Base-by-base conservation (phyloP, 1,140 invertebrate species). In the Tribolium castaneum region DNA sequence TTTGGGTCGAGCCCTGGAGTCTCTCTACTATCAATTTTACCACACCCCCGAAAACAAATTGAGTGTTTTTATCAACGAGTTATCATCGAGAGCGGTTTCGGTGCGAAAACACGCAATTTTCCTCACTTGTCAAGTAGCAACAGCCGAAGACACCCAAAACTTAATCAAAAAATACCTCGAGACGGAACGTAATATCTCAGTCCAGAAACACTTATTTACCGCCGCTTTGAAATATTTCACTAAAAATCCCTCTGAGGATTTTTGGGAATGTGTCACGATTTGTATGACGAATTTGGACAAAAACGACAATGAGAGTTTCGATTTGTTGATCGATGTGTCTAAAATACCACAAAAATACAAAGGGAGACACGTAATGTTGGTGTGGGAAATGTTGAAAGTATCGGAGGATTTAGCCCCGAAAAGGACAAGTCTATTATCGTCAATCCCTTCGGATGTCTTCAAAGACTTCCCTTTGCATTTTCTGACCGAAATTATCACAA, bases 171-270 rank as follows among this genome's bases (percentile, higher is more conserved):
- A 14, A 12, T 66, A 34, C 30, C 34, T 66, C n/a, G 25, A 35
- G 13, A 70, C 34, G 3, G 71, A 70, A 30, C 34, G 9, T 12
- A 59, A 78, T 16, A 66, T 75, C 13, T 78, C 77, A 1, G 54
- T 52, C 49, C 71, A 51, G 45, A 78, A 78, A 74, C 56, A 78
- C 16, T 7, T 66, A 14, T 78, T 78, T 25, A 74, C 77, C 7
- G 77, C 77, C 0, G 73, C 71, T 12, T 66, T 75, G 22, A 78
- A 78, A 59, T 78, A 78, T 34, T 78, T 78, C 16, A 19, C 45
- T 6, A 78, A 66, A 30, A 78, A 75, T 12, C 77, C 77, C 3
- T 75, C 70, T 3, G 70, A 78, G 7, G 70, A 74, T 6, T 54
- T 78, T 9, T 30, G 72, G 14, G 16, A 25, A 0, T 30, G 19